Base-by-base conservation (phyloP, 2,797 vertebrate genomes). In the Schizothorax lantsangensis region DNA sequence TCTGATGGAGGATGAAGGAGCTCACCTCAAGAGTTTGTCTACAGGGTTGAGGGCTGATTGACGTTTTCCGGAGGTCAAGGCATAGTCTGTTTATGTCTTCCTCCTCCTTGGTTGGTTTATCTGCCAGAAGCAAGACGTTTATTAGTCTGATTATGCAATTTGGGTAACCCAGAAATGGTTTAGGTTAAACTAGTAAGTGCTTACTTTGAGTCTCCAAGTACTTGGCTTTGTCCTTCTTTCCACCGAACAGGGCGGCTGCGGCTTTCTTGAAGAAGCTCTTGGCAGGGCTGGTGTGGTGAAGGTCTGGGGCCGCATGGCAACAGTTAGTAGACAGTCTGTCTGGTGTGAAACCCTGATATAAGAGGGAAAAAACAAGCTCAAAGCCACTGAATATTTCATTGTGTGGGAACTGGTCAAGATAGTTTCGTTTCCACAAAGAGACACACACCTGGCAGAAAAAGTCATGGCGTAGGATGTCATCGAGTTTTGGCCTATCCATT, bases 191-290 rank as follows among this genome's bases (percentile, higher is more conserved):
- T 52, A 43, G 54, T 57, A 57, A 59, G 57, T 10, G 30, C 96
- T 95, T 94, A 97, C 96, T 95, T 0, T 96, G 95, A 68, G 94
- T 91, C 66, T 97, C 96, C 0, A 96, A 95, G 86, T 96, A 96
- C 95, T 96, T 96, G 72, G 95, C 94, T 92, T 97, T 97, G 88
- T 97, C 97, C 87, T 96, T 97, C 93, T 96, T 97, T 84, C 96
- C 96, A 84, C 97, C 97, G 77, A 97, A 97, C 59, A 97, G 94
- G 84, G 97, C 96, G 73, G 97, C 96, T 64, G 96, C 97, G 0
- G 97, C 96, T 91, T 97, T 97, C 92, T 96, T 97, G 90, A 97
- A 97, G 93, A 97, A 97, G 91, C 94, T 97, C 91, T 96, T 97
- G 45, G 96, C 96, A 40, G 97, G 96, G 88, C 96, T 97, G 91